Evolutionary conservation across 2,113 vertebrate species (phyloP).

Genomic region (Bufo bufo): DNA sequence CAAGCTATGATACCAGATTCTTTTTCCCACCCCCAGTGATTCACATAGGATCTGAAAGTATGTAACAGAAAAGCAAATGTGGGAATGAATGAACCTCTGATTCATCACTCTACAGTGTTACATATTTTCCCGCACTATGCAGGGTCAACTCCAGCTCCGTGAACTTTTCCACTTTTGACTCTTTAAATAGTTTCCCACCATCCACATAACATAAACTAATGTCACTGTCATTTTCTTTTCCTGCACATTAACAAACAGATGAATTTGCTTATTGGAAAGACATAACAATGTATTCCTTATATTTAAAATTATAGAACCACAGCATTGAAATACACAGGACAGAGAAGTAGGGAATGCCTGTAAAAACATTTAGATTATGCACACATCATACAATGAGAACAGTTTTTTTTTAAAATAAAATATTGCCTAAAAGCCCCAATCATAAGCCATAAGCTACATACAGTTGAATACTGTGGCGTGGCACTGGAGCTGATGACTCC

Average conservation of each 20-base stretch:
- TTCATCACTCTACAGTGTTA: neutral
- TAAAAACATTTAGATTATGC: too few relatives aligned
- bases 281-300: neutral
- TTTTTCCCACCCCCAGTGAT: neutral
- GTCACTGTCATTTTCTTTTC: neutral
- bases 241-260: neutral
- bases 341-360: too few relatives aligned
- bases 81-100: neutral
- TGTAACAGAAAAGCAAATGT: neutral
- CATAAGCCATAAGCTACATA: too few relatives aligned
- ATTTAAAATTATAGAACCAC: too few relatives aligned
- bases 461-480: too few relatives aligned
- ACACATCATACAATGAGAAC: too few relatives aligned
- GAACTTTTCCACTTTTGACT: constrained; percentile 3
- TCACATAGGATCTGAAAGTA: neutral
- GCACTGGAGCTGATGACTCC: too few relatives aligned
- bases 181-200: constrained; percentile 22
- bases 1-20: neutral
- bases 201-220: constrained; percentile 8
- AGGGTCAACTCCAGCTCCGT: neutral
- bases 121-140: constrained; percentile 7
- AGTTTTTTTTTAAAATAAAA: too few relatives aligned
- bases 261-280: neutral
- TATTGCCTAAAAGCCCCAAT: too few relatives aligned
- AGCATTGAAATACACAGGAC: too few relatives aligned